Conservation (phyloP, 2,797 vertebrate genomes). For the Karalla daura region DNA sequence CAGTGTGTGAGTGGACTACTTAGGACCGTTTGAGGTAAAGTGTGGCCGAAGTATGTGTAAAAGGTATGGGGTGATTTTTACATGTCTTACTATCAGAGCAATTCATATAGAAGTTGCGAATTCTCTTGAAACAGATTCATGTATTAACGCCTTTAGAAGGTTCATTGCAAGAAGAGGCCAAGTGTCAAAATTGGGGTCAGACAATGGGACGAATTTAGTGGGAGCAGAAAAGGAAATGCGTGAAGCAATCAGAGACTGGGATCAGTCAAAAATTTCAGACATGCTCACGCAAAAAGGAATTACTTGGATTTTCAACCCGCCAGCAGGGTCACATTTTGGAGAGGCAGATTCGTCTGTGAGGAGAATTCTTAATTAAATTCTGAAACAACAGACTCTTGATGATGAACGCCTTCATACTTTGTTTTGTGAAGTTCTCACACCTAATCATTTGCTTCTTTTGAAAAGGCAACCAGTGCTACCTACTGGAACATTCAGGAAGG, state of each 20-base stretch:
- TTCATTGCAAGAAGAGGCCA: neutral
- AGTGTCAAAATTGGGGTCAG: neutral
- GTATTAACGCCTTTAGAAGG: neutral
- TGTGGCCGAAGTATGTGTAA: neutral
- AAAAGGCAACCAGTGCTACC: neutral
- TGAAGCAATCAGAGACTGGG: neutral
- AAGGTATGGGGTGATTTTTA: neutral
- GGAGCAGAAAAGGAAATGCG: neutral
- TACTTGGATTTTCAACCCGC: neutral
- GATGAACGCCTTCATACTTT: neutral
- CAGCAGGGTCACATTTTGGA: neutral
- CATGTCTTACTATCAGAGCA: neutral
- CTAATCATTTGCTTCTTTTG: neutral
- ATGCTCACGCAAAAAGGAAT: neutral
- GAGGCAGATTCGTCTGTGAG: neutral
- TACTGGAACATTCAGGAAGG: too few relatives aligned
- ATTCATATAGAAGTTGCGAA: neutral
- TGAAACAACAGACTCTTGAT: neutral
- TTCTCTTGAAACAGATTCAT: neutral
- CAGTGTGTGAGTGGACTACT: conserved; percentile 4
- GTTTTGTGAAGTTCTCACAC: neutral
- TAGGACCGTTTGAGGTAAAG: neutral
- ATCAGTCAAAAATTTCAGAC: neutral
- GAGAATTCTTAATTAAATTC: neutral
- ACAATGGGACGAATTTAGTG: neutral